Evolutionary conservation across 2,113 vertebrate genomes (phyloP).

Genomic region (Protobothrops mucrosquamatus): DNA sequence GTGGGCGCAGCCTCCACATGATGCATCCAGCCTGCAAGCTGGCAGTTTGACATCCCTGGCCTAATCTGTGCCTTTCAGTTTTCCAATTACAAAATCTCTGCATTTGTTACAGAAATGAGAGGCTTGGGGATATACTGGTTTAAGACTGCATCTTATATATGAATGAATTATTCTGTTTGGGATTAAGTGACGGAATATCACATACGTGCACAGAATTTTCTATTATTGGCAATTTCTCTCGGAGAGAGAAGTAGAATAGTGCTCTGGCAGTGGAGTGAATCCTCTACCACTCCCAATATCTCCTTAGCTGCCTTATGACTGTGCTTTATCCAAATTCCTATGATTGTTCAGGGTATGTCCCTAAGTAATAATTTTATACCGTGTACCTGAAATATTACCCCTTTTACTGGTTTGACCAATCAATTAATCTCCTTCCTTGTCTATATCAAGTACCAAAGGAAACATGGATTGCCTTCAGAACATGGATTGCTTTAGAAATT

Average conservation of each 20-base stretch:
- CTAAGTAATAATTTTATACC: not conserved
- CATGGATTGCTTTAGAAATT: not conserved
- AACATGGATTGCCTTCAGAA: not conserved
- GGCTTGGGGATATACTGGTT: not conserved
- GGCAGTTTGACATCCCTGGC: too few relatives aligned
- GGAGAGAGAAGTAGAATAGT: not conserved
- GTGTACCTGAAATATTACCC: not conserved
- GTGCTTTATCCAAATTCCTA: not conserved
- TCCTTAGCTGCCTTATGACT: not conserved
- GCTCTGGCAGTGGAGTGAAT: not conserved
- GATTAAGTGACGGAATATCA: too few relatives aligned
- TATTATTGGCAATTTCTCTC: not conserved
- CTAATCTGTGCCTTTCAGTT: not conserved
- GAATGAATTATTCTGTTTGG: not conserved
- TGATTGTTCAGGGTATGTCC: not conserved
- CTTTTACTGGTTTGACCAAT: not conserved
- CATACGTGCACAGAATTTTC: not conserved
- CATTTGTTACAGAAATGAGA: not conserved
- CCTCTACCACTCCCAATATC: not conserved
- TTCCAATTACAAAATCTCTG: not conserved
- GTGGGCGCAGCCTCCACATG: too few relatives aligned
- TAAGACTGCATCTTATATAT: not conserved
- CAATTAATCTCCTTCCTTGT: not conserved
- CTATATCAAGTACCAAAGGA: not conserved
- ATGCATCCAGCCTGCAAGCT: too few relatives aligned